Conservation (phyloP, 2,888 invertebrate species). For the Synanthedon formicaeformis region DNA sequence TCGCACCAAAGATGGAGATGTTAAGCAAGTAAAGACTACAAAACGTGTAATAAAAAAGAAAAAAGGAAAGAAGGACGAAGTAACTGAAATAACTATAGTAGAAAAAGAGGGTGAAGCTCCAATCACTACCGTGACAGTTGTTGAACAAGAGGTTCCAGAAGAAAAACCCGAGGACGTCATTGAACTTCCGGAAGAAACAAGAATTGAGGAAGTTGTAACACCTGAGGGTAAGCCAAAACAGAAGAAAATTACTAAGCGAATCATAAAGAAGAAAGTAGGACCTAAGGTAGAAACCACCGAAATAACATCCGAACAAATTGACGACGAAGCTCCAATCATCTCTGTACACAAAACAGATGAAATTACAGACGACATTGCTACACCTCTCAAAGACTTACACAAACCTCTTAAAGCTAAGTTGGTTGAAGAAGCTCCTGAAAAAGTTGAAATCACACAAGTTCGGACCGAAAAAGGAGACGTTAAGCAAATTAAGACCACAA, state of each 20-base stretch:
- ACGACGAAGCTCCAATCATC: constrained; percentile 43
- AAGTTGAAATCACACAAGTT: constrained; percentile 10
- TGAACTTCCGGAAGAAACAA: constrained; percentile 20
- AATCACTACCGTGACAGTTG: constrained; percentile 20
- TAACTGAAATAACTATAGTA: constrained; percentile 41
- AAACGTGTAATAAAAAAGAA: constrained; percentile 28
- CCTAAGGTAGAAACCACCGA: constrained; percentile 26
- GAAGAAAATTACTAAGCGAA: constrained; percentile 37
- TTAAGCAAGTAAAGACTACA: constrained; percentile 24
- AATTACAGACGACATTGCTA: constrained; percentile 13
- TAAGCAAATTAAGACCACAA: constrained; percentile 9
- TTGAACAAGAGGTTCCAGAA: constrained; percentile 21
- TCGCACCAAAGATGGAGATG: constrained; percentile 32
- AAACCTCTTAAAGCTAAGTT: constrained; percentile 14
- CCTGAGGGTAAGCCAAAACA: constrained; percentile 26
- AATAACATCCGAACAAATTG: constrained; percentile 42
- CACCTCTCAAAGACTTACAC: constrained; percentile 16
- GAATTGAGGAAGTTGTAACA: constrained; percentile 8
- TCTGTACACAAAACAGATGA: constrained; percentile 35
- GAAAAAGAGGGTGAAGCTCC: constrained; percentile 16
- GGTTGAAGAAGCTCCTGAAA: constrained; percentile 9
- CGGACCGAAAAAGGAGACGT: constrained; percentile 16
- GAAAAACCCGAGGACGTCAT: constrained; percentile 13
- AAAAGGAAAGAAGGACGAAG: constrained; percentile 26
- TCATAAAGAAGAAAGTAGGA: constrained; percentile 49